These are phyloP conservation scores for Engystomops pustulosus DNA, from an alignment of 2,113 vertebrate species.

Conservation along the genomic window DNA sequence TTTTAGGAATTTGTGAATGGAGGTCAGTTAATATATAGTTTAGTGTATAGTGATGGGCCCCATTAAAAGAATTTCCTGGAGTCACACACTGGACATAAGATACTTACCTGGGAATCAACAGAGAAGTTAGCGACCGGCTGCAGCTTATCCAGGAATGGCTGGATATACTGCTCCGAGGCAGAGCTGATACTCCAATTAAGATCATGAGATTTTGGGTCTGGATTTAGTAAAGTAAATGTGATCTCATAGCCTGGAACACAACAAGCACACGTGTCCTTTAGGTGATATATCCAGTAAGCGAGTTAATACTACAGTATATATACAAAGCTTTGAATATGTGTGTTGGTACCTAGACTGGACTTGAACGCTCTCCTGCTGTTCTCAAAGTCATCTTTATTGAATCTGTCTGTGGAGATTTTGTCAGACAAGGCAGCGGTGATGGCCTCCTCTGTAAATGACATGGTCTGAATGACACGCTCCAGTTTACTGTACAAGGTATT, in stretches of 20 bases:
- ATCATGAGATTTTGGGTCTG: conserved; percentile 87
- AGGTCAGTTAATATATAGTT: too few relatives aligned
- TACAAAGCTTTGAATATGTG: too few relatives aligned
- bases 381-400: conserved; percentile 74
- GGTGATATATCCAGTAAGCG: background rate
- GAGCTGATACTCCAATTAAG: conserved; percentile 91
- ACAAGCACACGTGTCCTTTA: background rate
- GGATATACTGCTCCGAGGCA: conserved; percentile 81
- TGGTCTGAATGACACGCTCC: conserved; percentile 74
- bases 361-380: conserved; percentile 89
- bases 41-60: too few relatives aligned
- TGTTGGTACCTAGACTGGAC: conserved; percentile 86
- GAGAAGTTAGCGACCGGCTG: conserved; percentile 88
- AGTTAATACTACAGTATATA: background rate
- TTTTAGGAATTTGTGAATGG: too few relatives aligned
- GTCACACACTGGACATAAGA: too few relatives aligned
- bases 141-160: conserved; percentile 86
- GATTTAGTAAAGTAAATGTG: conserved; percentile 95
- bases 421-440: conserved; percentile 82
- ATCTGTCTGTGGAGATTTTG: conserved; percentile 76
- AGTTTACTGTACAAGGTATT: conserved; percentile 71
- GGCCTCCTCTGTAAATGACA: conserved; percentile 87
- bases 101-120: conserved; percentile 92
- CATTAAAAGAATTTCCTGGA: too few relatives aligned
- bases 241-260: conserved; percentile 86